These are phyloP conservation scores for Cephus nigrinus DNA, from an alignment of 2,888 invertebrate species.

Conservation along the genomic window DNA sequence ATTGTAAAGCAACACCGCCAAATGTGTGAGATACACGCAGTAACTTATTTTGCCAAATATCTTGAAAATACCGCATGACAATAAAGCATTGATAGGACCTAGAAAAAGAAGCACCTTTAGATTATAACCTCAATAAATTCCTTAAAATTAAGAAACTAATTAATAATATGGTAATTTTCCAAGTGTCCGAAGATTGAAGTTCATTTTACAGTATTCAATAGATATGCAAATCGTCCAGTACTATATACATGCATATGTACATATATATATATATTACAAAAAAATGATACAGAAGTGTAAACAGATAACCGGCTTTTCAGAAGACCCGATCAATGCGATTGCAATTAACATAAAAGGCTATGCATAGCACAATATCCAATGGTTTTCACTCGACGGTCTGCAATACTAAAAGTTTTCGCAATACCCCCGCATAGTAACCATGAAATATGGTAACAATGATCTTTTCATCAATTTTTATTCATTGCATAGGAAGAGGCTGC, in stretches of 20 bases:
- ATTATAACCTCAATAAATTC: too few relatives aligned
- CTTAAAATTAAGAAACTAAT: not conserved
- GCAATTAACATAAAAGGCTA: too few relatives aligned
- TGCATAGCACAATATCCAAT: not conserved
- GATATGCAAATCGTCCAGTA: not conserved
- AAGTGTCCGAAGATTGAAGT: not conserved
- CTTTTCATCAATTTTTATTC: not conserved
- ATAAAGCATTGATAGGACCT: slow-evolving; percentile 13
- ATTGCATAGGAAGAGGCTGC: not conserved
- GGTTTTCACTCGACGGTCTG: not conserved
- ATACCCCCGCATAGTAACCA: not conserved
- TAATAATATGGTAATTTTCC: not conserved
- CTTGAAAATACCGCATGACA: slow-evolving; percentile 27
- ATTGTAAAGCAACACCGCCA: slow-evolving; percentile 51
- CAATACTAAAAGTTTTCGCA: not conserved
- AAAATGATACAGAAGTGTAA: too few relatives aligned
- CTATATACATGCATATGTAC: not conserved
- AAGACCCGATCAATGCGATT: not conserved
- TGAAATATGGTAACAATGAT: not conserved
- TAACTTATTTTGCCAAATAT: slow-evolving; percentile 58
- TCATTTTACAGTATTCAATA: not conserved
- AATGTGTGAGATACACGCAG: slow-evolving; percentile 58
- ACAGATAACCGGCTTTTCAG: too few relatives aligned
- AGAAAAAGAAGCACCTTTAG: not conserved
- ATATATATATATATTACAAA: not conserved